Percentiles rank a stretch among this genome's conserved stretches.
phyloP scores from a whole-genome alignment of 2,888 invertebrate species.

The Lithophane socia region DNA sequence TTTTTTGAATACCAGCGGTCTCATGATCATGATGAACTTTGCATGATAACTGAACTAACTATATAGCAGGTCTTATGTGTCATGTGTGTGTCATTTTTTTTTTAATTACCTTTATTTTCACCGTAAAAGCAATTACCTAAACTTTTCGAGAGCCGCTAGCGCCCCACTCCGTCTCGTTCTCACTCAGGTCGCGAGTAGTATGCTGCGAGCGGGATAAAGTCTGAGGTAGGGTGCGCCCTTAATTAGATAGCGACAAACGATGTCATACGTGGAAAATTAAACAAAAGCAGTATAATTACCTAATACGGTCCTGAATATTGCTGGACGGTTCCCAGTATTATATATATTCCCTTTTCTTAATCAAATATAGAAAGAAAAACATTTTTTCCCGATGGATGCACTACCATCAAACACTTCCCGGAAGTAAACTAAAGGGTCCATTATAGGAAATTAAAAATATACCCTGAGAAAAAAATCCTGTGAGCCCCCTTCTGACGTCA shows the following conservation, averaged over 20 bases:
- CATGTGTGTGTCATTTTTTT: no score
- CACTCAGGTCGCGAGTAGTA: no score
- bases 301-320: not conserved
- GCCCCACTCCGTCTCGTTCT: no score
- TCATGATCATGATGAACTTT: no score
- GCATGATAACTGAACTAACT: no score
- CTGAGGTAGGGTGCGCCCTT: no score
- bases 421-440: slow-evolving; percentile 44
- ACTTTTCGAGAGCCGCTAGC: no score
- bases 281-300: not conserved
- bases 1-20: no score
- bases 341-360: not conserved
- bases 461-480: slow-evolving; percentile 61
- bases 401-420: slow-evolving; percentile 11
- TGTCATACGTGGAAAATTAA: not conserved
- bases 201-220: no score
- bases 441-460: slow-evolving; percentile 66
- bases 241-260: not conserved
- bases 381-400: not conserved
- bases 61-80: no score
- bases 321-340: not conserved
- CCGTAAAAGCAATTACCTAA: no score
- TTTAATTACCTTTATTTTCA: no score
- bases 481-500: slow-evolving; percentile 69
- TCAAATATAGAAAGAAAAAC: not conserved